Evolutionary conservation across 1,140 invertebrate genomes (phyloP), one percentile per base, ranked within the genome.

Genomic region (Tetramorium simillimum): DNA sequence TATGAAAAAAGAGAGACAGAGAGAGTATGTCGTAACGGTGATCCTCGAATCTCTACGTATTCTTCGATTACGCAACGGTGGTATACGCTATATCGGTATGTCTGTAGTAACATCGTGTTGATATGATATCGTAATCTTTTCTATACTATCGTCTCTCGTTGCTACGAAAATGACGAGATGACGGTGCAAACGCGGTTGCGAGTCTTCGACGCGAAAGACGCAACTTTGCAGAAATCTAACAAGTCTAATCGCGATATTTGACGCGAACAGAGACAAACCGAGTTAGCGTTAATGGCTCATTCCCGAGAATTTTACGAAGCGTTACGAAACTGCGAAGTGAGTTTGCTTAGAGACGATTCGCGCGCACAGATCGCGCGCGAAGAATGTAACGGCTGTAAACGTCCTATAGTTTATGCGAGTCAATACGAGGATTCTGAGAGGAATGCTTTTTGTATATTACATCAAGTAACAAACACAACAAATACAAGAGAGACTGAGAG

Each of bases 381-480:
- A 33, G 37, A 21, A 43, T 46, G 69, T 58, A 72, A 82, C 12
- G 65, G 49, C 37, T 70, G 63, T 69, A 81, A 69, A 81, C 62
- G 49, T 82, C 49, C 78, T 58, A 72, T 40, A 28, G 49, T 82
- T 58, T 46, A 40, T 40, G 63, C 43, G 33, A 81, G 33, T 53
- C 51, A 60, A 76, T 67, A 51, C 46, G 78, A 49, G 67, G 18
- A 82, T 82, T 21, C 18, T 73, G 21, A 56, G 14, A 9, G 12
- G 53, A 24, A 46, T 69, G 33, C 62, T 67, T 81, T 82, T 82
- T 82, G 80, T 82, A 82, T 82, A 82, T 82, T 46, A 73, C n/a
- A 82, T 6, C 49, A 82, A 40, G 5, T 24, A 70, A 62, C 14
- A 46, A 80, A 80, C 43, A 12, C 5, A 28, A 80, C 60, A 67